Evolutionary conservation across 1,140 invertebrate genomes (phyloP).

Genomic region (Drosophila prosaltans): DNA sequence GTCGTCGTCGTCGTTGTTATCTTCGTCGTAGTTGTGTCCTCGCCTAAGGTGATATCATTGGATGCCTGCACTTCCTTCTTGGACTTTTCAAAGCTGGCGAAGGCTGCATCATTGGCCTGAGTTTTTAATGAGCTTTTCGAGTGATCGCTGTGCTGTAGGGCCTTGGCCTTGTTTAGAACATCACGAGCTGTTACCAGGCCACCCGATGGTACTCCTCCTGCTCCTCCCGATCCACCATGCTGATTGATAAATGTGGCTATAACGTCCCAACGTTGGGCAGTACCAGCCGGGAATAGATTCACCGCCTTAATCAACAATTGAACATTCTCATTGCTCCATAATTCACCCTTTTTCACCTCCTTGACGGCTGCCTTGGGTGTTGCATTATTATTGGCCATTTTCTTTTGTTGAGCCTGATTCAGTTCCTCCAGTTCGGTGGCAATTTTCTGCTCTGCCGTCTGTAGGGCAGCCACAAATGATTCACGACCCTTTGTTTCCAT

Average conservation of each 20-base stretch:
- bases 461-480: constrained; percentile 87
- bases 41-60: constrained; percentile 74
- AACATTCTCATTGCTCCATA: constrained; percentile 92
- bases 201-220: constrained; percentile 67
- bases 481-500: constrained; percentile 87
- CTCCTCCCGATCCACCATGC: constrained; percentile 86
- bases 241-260: constrained; percentile 98
- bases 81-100: constrained; percentile 94
- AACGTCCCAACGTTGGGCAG: constrained; percentile 97
- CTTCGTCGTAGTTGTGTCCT: constrained; percentile 40
- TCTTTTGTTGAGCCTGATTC: constrained; percentile 74
- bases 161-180: constrained; percentile 97
- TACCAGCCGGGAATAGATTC: constrained; percentile 98
- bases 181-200: constrained; percentile 90
- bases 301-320: constrained; percentile 97
- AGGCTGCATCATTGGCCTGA: constrained; percentile 95
- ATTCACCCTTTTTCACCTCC: constrained; percentile 83
- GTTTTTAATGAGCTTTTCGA: constrained; percentile 92
- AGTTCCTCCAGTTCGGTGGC: constrained; percentile 88
- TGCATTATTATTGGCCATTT: constrained; percentile 26
- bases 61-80: constrained; percentile 86
- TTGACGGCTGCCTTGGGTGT: constrained; percentile 79
- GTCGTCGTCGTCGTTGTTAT: not conserved
- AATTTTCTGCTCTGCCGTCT: constrained; percentile 89
- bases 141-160: constrained; percentile 95